Conservation (phyloP, 2,113 vertebrate species). For the Stegostoma tigrinum region DNA sequence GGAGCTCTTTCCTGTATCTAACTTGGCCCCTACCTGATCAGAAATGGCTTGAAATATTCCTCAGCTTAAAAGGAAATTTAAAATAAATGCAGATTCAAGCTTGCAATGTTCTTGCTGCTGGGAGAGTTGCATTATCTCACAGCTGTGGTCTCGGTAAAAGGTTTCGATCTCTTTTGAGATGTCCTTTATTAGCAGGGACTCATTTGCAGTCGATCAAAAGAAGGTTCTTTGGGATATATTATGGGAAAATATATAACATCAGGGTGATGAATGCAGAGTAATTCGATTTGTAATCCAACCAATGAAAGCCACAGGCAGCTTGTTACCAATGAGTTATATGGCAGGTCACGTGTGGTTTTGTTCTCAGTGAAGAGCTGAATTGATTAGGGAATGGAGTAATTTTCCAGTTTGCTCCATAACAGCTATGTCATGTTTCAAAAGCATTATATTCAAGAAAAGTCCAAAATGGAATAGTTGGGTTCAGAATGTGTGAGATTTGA, state of each 20-base stretch:
- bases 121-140: not conserved
- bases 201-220: not conserved
- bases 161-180: not conserved
- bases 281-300: constrained; percentile 16
- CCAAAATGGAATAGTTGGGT: not conserved
- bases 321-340: constrained; percentile 2
- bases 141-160: not conserved
- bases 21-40: not conserved
- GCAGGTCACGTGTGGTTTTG: constrained; percentile 15
- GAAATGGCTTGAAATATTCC: too few relatives aligned
- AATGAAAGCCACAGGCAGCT: constrained; percentile 9
- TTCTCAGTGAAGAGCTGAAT: not conserved
- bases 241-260: not conserved
- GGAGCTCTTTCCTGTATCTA: not conserved
- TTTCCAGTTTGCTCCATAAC: not conserved
- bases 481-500: not conserved
- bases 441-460: not conserved
- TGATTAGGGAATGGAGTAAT: not conserved
- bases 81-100: not conserved
- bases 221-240: not conserved
- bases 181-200: not conserved
- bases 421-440: not conserved
- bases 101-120: not conserved
- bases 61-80: not conserved
- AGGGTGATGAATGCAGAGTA: not conserved